phyloP scores from a whole-genome alignment of 1,140 invertebrate species.

The Cyclina sinensis region DNA sequence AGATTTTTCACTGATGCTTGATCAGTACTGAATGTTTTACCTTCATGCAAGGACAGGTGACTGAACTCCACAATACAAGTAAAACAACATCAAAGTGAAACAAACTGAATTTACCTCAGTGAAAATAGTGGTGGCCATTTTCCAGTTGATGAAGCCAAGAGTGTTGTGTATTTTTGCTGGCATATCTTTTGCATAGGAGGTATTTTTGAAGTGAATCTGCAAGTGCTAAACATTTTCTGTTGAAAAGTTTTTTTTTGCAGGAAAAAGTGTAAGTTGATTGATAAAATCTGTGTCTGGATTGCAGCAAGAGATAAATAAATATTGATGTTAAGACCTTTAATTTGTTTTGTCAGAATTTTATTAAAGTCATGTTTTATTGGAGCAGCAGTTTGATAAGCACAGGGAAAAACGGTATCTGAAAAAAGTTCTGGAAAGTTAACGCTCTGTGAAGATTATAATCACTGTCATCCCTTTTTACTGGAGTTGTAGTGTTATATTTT shows the following conservation, averaged over 20 bases:
- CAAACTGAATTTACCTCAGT: background rate
- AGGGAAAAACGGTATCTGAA: background rate
- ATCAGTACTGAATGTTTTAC: background rate
- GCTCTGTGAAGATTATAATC: background rate
- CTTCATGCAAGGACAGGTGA: conserved; percentile 2
- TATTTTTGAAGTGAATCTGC: background rate
- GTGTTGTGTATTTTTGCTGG: background rate
- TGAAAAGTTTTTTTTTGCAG: background rate
- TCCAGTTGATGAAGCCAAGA: background rate
- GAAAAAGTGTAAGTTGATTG: background rate
- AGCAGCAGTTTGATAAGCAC: background rate
- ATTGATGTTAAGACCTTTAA: background rate
- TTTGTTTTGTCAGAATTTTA: background rate
- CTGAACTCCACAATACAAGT: background rate
- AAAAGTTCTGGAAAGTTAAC: background rate
- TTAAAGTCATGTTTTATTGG: background rate
- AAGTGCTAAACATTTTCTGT: background rate
- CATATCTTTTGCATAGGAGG: background rate
- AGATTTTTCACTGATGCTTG: too few relatives aligned
- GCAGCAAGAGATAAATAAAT: background rate
- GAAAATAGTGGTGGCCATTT: background rate
- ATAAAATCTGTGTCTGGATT: background rate
- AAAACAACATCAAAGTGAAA: background rate
- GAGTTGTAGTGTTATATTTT: background rate
- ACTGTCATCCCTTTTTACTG: background rate